phyloP scores from a whole-genome alignment of 1,140 invertebrate species.

The Steinernema khuongi region DNA sequence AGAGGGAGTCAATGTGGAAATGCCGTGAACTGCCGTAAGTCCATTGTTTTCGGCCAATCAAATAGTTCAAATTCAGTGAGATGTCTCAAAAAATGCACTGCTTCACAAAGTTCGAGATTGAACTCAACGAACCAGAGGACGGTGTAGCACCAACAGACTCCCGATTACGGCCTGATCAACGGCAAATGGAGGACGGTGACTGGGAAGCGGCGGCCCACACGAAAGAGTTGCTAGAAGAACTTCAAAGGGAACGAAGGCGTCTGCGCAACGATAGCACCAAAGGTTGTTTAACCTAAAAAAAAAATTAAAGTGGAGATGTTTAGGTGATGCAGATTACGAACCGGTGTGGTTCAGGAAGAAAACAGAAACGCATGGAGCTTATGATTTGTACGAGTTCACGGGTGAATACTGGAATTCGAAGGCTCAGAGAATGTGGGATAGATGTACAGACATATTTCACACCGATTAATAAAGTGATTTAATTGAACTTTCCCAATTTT shows the following conservation, averaged over 20 bases:
- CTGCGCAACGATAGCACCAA: conserved; percentile 33
- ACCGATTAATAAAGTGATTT: background rate
- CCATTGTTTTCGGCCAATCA: background rate
- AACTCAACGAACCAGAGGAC: conserved; percentile 88
- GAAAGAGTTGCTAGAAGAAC: conserved; percentile 85
- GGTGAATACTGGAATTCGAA: conserved; percentile 90
- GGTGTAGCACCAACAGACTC: conserved; percentile 92
- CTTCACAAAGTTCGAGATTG: conserved; percentile 89
- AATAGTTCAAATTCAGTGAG: conserved; percentile 53
- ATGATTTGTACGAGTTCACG: conserved; percentile 76
- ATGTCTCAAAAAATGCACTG: conserved; percentile 80
- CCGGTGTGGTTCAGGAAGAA: conserved; percentile 85
- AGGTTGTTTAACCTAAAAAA: background rate
- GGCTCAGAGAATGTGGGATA: conserved; percentile 76
- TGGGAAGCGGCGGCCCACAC: conserved; percentile 88
- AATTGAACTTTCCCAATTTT: background rate
- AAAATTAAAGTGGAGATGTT: conserved; percentile 1
- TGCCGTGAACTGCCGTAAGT: background rate
- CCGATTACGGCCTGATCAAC: conserved; percentile 87
- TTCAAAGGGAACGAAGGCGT: conserved; percentile 68
- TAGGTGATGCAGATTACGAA: conserved; percentile 65
- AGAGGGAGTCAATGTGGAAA: conserved; percentile 65
- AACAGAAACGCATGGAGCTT: conserved; percentile 73
- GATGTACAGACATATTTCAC: conserved; percentile 76
- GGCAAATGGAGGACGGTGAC: conserved; percentile 87